Evolutionary conservation across 2,113 vertebrate species (phyloP).

Genomic region (Tychaedon coryphoeus): DNA sequence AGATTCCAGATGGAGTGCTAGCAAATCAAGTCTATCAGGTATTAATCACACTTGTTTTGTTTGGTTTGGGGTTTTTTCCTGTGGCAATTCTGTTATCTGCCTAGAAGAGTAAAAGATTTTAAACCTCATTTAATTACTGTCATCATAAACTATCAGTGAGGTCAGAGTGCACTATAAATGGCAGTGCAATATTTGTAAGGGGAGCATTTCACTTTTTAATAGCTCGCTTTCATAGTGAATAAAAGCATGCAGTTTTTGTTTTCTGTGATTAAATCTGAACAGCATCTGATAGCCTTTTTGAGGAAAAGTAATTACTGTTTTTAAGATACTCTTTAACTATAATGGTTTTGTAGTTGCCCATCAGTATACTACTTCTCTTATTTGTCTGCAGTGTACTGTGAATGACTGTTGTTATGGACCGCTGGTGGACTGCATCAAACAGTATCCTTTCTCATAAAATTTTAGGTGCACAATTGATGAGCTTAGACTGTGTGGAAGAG

Average conservation of each 20-base stretch:
- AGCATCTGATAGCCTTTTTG: constrained; percentile 61
- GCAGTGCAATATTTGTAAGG: constrained; percentile 73
- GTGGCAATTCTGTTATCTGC: constrained; percentile 68
- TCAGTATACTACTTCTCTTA: constrained; percentile 50
- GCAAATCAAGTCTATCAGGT: constrained; percentile 94
- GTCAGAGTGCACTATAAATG: constrained; percentile 76
- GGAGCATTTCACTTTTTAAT: constrained; percentile 78
- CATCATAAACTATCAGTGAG: constrained; percentile 79
- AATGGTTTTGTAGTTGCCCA: constrained; percentile 46
- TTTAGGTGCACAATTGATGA: constrained; percentile 91
- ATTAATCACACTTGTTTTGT: constrained; percentile 74
- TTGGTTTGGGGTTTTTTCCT: background rate
- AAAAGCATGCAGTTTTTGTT: constrained; percentile 74
- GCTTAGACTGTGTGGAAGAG: constrained; percentile 86
- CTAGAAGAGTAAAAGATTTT: constrained; percentile 75
- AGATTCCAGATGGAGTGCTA: constrained; percentile 90
- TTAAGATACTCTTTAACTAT: constrained; percentile 63
- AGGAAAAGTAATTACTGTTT: constrained; percentile 69
- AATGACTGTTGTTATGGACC: constrained; percentile 99
- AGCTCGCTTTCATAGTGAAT: constrained; percentile 75
- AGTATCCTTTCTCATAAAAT: constrained; percentile 99
- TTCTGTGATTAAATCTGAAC: constrained; percentile 74
- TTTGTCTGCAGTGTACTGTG: constrained; percentile 91
- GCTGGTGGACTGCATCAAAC: constrained; percentile 99
- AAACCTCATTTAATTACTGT: constrained; percentile 84